phyloP scores from a whole-genome alignment of 2,797 vertebrate genomes.

The Uromys caudimaculatus region DNA sequence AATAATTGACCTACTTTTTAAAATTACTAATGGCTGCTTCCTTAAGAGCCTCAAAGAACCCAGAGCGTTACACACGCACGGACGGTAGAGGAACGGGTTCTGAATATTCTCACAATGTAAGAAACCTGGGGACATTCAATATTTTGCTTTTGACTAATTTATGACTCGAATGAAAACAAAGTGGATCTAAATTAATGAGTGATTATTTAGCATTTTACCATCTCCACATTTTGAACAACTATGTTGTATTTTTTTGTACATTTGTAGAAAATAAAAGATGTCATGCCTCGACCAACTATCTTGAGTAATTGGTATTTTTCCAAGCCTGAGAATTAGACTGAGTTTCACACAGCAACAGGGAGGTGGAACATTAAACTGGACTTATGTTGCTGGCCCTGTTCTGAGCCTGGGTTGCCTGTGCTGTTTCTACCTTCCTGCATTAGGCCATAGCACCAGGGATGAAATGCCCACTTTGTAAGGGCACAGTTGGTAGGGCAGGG shows the following conservation, averaged over 20 bases:
- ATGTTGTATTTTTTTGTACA: conserved; percentile 5
- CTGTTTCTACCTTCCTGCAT: neutral
- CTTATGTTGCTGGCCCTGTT: neutral
- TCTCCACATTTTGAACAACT: neutral
- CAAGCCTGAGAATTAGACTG: conserved; percentile 1
- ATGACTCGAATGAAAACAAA: conserved; percentile 55
- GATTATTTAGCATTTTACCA: neutral
- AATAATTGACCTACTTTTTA: conserved; percentile 65
- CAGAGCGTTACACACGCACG: neutral
- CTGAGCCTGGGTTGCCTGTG: neutral
- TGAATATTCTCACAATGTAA: conserved; percentile 63
- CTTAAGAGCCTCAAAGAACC: conserved; percentile 31
- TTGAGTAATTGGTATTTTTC: conserved; percentile 55
- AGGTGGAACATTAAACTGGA: neutral
- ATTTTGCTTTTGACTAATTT: conserved; percentile 48
- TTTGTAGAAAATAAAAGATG: conserved; percentile 44
- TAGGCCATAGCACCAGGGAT: neutral
- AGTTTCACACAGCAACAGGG: neutral
- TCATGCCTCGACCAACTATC: neutral
- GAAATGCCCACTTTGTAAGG: neutral
- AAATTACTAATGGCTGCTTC: conserved; percentile 43
- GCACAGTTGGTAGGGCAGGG: neutral
- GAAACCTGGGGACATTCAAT: neutral
- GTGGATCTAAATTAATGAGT: neutral
- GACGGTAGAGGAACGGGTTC: conserved; percentile 43